Percentiles rank a stretch among this genome's conserved stretches.
These are phyloP conservation scores for Yponomeuta sedellus DNA, from an alignment of 2,888 invertebrate genomes.

Conservation along the genomic window DNA sequence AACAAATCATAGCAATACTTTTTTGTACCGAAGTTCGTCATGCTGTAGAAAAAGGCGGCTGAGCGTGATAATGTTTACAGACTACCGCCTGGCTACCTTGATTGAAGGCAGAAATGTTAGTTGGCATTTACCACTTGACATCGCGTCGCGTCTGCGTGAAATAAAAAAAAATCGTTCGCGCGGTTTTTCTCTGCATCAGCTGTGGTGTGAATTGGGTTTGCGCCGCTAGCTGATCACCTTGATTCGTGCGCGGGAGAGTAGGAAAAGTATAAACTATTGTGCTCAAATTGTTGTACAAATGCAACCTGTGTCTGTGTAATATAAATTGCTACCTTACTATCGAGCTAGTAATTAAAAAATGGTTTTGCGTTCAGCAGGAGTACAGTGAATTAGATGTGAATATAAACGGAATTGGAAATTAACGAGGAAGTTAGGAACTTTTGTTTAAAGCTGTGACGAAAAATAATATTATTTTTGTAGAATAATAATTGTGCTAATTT, in stretches of 20 bases:
- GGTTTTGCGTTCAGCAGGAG: too few species aligned
- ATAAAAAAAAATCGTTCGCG: not conserved
- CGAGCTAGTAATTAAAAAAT: too few species aligned
- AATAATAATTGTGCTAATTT: not conserved
- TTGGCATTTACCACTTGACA: not conserved
- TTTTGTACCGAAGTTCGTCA: not conserved
- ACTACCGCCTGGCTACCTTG: not conserved
- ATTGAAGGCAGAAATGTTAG: not conserved
- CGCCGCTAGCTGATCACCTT: not conserved
- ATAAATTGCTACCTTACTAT: too few species aligned
- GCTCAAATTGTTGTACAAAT: not conserved
- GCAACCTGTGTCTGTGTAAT: too few species aligned
- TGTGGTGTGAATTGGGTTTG: not conserved
- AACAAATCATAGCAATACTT: not conserved
- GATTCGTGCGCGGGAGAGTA: not conserved
- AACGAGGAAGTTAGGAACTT: not conserved
- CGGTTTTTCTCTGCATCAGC: not conserved
- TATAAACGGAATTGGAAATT: too few species aligned
- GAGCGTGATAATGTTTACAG: constrained; percentile 3
- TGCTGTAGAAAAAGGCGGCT: not conserved
- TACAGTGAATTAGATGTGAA: too few species aligned
- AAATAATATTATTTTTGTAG: not conserved
- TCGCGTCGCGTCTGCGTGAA: not conserved
- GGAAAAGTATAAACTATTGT: not conserved
- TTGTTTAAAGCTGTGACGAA: not conserved